A percentile compares a stretch with the other conserved stretches of the same genome.
phyloP scores from a whole-genome alignment of 35 echinoderm and acorn worm species.

The Hemicentrotus pulcherrimus region DNA sequence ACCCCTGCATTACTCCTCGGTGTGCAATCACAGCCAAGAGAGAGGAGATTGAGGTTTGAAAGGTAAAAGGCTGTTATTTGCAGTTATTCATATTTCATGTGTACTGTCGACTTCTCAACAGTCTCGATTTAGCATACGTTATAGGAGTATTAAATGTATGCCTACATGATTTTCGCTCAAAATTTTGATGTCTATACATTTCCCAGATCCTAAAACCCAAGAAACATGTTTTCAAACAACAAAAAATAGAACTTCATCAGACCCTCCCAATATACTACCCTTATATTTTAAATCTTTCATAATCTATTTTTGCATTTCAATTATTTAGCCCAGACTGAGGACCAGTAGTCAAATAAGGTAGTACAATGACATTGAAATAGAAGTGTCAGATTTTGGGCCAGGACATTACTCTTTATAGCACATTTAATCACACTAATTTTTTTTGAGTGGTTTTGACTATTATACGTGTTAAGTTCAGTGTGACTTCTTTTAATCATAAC shows the following conservation, averaged over 20 bases:
- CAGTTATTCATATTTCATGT: too few species aligned
- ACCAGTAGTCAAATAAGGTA: not conserved
- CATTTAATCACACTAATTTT: not conserved
- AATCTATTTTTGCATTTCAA: not conserved
- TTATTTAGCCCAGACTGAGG: not conserved
- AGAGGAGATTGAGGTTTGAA: constrained; percentile 30
- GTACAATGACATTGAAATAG: not conserved
- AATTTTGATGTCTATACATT: too few species aligned
- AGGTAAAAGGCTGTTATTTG: not conserved
- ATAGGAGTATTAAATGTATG: too few species aligned
- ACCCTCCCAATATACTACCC: too few species aligned
- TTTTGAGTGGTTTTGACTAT: not conserved
- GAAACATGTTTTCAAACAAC: too few species aligned
- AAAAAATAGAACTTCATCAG: too few species aligned
- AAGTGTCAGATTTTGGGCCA: not conserved
- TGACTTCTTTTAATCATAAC: too few species aligned
- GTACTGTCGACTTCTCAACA: too few species aligned
- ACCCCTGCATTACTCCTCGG: constrained; percentile 16
- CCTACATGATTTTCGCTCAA: too few species aligned
- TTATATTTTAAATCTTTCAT: too few species aligned
- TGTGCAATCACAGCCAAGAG: not conserved
- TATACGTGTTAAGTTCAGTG: not conserved
- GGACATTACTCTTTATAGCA: not conserved
- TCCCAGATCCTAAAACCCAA: too few species aligned
- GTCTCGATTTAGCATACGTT: too few species aligned